Evolutionary conservation across 2,797 vertebrate genomes (phyloP), one percentile per base, ranked within the genome.

Genomic region (Pipistrellus pygmaeus): DNA sequence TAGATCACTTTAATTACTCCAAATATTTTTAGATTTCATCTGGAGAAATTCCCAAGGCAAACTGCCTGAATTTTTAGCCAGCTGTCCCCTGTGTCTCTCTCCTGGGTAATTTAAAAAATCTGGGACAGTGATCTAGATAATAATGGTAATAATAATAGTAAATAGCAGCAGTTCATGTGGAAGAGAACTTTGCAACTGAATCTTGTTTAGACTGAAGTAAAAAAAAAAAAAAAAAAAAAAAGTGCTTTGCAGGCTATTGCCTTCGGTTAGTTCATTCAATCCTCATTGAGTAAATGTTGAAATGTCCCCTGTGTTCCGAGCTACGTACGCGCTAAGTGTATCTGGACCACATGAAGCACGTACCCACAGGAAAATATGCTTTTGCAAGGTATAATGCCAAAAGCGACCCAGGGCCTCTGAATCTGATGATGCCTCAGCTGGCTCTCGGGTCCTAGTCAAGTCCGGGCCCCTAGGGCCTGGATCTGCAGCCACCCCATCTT

Each of bases 1-100:
- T 17, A 76, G 30, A 73, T 85, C 55, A 82, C 30, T 77, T 69
- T 32, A 75, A 62, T 60, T 32, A 91, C 25, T 11, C 23, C 51
- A 46, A 44, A 78, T 32, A 62, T 46, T 80, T n/a, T 80, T 44
- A 83, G 55, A 80, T 95, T 84, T 90, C 21, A 38, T 60, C 51
- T 86, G 13, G 55, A 92, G 57, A 83, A 83, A 73, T 80, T 93
- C 46, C 75, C 21, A 41, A 80, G 88, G 35, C 81, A 95, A 90
- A 85, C 15, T 32, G 60, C 68, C 41, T 72, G 6, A 66, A 82
- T 64, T 71, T 86, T 90, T 38, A 84, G 41, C 18, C 57, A 86
- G 64, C 25, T 86, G 41, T 77, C 27, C 21, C 32, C 66, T 69
- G 32, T 11, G 38, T 86, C 7, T 75, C 23, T 92, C 38, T 88